Base-by-base conservation (phyloP, 2,888 invertebrate genomes). In the Tricholauxania praeusta region DNA sequence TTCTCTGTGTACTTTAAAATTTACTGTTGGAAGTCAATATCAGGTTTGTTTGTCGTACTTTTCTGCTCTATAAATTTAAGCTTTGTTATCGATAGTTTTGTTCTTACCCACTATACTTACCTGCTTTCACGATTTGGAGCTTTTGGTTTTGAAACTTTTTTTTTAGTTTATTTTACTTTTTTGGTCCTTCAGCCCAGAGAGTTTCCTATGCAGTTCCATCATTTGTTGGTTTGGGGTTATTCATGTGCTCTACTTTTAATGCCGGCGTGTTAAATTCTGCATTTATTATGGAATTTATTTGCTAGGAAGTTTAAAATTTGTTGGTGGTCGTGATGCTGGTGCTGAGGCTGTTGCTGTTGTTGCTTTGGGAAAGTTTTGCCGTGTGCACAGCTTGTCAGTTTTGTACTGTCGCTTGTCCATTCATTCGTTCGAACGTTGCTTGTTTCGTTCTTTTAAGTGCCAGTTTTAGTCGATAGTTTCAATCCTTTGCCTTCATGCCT, bases 401-500 rank as follows among this genome's bases (percentile, higher is more conserved):
- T 67, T 60, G 49, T 55, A 65, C 70, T 69, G 66, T 74, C 32
- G 69, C 49, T 65, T 72, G 74, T 69, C 59, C 73, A 71, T 65
- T 59, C 64, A 66, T 52, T 62, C 22, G 51, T 65, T 12, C 32
- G 59, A 52, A 19, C 52, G 62, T 17, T 39, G 14, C 17, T 28
- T 10, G 39, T 39, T 39, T 39, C 39, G 39, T 39, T 39, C 19
- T 47, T 47, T 48, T 60, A 32, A 47, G 53, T 49, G 59, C 39
- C 39, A 39, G 39, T 39, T 39, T 39, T 39, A 39, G 39, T 39
- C 39, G 39, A 39, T 39, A 39, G 39, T 39, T 10, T 52, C 63
- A 51, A 73, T 71, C 57, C 19, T 53, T 22, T 75, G 70, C 71
- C 75, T 70, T 71, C 72, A 67, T 75, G 70, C 71, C 75, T 70